A percentile compares a stretch with the other conserved stretches of the same genome.
phyloP scores from a whole-genome alignment of 2,113 vertebrate genomes.

The Sphaerodactylus townsendi region DNA sequence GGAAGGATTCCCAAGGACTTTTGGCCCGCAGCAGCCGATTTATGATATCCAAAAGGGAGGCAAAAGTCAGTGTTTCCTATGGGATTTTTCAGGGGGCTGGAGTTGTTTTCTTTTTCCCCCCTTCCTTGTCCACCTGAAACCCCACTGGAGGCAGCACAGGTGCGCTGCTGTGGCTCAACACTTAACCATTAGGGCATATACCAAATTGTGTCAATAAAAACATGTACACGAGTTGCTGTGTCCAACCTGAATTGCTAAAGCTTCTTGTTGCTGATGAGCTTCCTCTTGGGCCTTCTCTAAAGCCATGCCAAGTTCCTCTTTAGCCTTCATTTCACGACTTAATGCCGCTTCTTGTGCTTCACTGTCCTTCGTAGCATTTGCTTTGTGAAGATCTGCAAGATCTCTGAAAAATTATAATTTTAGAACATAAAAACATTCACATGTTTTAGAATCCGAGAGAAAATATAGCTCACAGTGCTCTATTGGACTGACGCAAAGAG shows the following conservation, averaged over 20 bases:
- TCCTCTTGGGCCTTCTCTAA: slow-evolving; percentile 91
- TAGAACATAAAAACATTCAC: not conserved
- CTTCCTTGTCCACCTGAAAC: too few species aligned
- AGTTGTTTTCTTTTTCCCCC: too few species aligned
- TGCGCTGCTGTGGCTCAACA: not conserved
- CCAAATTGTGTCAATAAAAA: not conserved
- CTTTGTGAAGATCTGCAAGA: slow-evolving; percentile 93
- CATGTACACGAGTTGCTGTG: not conserved
- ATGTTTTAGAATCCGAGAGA: not conserved
- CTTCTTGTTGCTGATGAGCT: slow-evolving; percentile 88
- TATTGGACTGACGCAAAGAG: not conserved
- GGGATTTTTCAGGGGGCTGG: too few species aligned
- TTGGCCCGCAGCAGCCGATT: too few species aligned
- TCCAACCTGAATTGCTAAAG: slow-evolving; percentile 86
- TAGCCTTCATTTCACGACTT: slow-evolving; percentile 87
- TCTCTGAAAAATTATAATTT: slow-evolving; percentile 75
- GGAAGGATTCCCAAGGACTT: too few species aligned
- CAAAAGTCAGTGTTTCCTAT: too few species aligned
- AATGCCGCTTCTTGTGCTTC: slow-evolving; percentile 89
- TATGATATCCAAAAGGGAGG: too few species aligned
- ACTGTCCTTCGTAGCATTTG: slow-evolving; percentile 89
- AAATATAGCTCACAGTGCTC: not conserved
- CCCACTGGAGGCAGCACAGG: too few species aligned
- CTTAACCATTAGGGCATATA: not conserved
- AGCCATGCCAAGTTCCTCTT: slow-evolving; percentile 85